Conservation (phyloP, 2,888 invertebrate genomes). For the Netelia inedita region DNA sequence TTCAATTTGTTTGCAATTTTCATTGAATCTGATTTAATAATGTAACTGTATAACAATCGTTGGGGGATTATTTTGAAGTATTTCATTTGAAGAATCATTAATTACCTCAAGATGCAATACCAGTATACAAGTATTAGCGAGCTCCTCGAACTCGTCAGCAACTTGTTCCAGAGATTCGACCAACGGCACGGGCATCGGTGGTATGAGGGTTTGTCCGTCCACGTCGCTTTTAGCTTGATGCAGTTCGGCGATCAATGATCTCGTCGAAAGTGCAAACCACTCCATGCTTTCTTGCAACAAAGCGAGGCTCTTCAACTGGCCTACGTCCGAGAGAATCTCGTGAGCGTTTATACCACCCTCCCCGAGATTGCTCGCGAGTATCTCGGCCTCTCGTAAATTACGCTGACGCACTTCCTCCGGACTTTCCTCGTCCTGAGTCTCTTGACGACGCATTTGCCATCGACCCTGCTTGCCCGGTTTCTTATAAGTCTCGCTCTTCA, state of each 20-base stretch:
- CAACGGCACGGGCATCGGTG: conserved; percentile 87
- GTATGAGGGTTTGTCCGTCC: conserved; percentile 78
- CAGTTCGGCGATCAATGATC: conserved; percentile 77
- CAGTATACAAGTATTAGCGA: conserved; percentile 95
- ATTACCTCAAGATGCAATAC: conserved; percentile 96
- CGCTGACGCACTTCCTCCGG: conserved; percentile 92
- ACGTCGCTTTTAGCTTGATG: conserved; percentile 83
- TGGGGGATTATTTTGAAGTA: background rate
- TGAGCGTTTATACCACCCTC: conserved; percentile 94
- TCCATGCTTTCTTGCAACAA: conserved; percentile 97
- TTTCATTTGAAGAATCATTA: conserved; percentile 26
- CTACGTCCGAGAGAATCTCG: conserved; percentile 95
- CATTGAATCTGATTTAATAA: too few relatives aligned
- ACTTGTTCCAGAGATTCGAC: conserved; percentile 89
- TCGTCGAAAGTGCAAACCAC: conserved; percentile 80
- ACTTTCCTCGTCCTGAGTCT: conserved; percentile 90
- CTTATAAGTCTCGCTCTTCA: conserved; percentile 86
- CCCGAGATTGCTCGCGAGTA: conserved; percentile 95
- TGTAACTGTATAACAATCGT: too few relatives aligned
- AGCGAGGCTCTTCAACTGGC: conserved; percentile 93
- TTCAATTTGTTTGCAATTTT: too few relatives aligned
- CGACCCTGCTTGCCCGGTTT: conserved; percentile 79
- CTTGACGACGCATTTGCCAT: conserved; percentile 84
- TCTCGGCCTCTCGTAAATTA: conserved; percentile 96
- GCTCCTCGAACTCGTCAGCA: conserved; percentile 93